Percentiles rank a stretch among this genome's conserved stretches.
These are phyloP conservation scores for Hydrozoanthus tunicans DNA, from an alignment of 64 coral and sea anemone species.

Conservation along the genomic window DNA sequence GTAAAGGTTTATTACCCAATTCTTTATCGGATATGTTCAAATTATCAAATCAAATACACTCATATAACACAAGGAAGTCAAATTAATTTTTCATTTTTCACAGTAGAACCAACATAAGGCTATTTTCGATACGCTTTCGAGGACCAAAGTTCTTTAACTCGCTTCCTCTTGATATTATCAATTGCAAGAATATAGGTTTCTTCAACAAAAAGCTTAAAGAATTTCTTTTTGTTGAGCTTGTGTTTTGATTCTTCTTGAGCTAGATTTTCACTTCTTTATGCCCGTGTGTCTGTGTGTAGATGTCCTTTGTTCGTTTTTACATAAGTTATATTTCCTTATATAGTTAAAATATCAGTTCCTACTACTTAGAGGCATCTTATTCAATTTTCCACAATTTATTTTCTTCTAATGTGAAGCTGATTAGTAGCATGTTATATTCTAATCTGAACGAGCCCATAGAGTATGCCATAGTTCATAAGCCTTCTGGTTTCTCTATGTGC, in stretches of 20 bases:
- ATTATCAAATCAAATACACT: background rate
- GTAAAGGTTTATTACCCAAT: background rate
- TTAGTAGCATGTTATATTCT: constrained; percentile 38
- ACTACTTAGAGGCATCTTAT: too few relatives aligned
- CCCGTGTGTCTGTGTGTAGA: background rate
- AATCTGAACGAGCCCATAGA: constrained; percentile 1
- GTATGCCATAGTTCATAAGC: constrained; percentile 6
- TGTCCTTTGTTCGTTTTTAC: background rate
- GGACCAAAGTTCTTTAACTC: background rate
- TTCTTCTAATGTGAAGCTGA: constrained; percentile 16
- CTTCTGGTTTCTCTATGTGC: constrained; percentile 27
- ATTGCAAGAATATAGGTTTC: too few relatives aligned
- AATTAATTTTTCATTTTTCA: background rate
- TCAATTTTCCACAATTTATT: background rate
- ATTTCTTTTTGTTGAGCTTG: too few relatives aligned
- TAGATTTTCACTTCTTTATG: too few relatives aligned
- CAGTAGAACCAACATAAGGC: background rate
- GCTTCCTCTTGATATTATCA: too few relatives aligned
- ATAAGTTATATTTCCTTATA: background rate
- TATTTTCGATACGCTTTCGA: background rate
- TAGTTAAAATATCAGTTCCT: background rate
- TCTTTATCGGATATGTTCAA: background rate
- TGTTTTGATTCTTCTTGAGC: too few relatives aligned
- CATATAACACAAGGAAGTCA: constrained; percentile 7
- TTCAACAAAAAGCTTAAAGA: too few relatives aligned